Evolutionary conservation across 2,113 vertebrate species (phyloP), one percentile per base, ranked within the genome.

Genomic region (Pontoporia blainvillei): DNA sequence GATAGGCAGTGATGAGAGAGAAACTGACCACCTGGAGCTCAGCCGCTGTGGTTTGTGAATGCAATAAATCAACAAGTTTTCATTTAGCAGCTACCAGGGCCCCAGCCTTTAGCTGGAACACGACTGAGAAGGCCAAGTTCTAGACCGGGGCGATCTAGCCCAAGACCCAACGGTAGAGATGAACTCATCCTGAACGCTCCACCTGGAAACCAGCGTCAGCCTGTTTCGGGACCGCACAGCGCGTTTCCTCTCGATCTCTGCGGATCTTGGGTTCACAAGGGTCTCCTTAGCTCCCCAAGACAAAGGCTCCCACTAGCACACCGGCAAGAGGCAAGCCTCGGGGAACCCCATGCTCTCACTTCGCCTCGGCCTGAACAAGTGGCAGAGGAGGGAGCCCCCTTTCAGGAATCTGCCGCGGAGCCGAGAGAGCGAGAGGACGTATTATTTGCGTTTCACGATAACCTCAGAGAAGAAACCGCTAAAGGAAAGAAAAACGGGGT

Each of bases 1-100:
- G 25, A 44, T 78, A 82, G 64, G 49, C 11, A 57, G 20, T 3
- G 41, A 64, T 8, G 27, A 73, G 4, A 17, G 23, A n/a, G 5
- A 52, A 34, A 79, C 11, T 73, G 23, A 57, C 44, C 29, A 39
- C 29, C 59, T 25, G 2, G 71, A 3, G 18, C 8, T 64, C 46
- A 41, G 79, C 49, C 11, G 14, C 61, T 18, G 81, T 46, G 59
- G 59, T 46, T 29, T 34, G 87, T 34, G 31, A 90, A 41, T 25
- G n/a, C 12, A 44, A 66, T 4, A 34, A 49, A 66, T 81, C 86
- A 97, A 91, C 95, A 96, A 88, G 95, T 96, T 94, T 90, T 86
- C 73, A 8, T 1, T 6, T n/a, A 29, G 17, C 17, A 8, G 41
- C 59, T 29, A 29, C 57, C 92, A 69, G 67, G 78, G 72, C 15